Percentiles rank a stretch among this genome's conserved stretches.
Conservation (phyloP, 2,797 vertebrate species). For the Microctenopoma lineatum region DNA sequence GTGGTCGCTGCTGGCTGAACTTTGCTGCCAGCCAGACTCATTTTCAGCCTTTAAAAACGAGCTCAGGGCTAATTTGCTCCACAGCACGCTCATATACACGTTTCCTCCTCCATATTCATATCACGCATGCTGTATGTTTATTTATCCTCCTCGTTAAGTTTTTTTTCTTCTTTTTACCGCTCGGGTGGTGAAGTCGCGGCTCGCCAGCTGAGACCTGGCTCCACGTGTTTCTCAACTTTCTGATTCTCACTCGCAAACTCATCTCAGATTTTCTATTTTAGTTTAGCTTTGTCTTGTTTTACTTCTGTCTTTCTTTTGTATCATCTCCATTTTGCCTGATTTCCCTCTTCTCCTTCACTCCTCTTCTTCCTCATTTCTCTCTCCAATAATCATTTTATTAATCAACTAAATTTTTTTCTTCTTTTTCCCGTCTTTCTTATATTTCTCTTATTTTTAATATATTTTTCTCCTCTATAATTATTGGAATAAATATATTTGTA, state of each 20-base stretch:
- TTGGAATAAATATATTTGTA: too few species aligned
- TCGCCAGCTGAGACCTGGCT: conserved; percentile 37
- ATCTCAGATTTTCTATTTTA: neutral
- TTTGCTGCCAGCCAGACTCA: conserved; percentile 75
- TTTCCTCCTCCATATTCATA: conserved; percentile 69
- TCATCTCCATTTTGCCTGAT: neutral
- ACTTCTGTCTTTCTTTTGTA: neutral
- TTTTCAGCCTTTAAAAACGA: conserved; percentile 70
- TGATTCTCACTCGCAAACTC: neutral
- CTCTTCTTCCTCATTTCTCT: too few species aligned
- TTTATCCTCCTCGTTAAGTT: conserved; percentile 41
- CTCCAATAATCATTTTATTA: neutral
- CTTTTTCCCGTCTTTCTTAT: neutral
- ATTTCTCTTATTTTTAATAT: neutral
- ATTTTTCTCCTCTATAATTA: neutral
- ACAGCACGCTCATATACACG: conserved; percentile 69
- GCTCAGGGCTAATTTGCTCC: conserved; percentile 76
- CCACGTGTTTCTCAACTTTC: neutral
- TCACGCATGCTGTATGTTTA: conserved; percentile 45
- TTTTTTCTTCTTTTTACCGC: conserved; percentile 2
- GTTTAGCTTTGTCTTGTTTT: neutral
- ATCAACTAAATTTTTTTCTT: too few species aligned
- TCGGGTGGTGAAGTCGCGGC: conserved; percentile 19
- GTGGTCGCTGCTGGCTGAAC: conserved; percentile 60
- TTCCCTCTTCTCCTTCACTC: neutral